phyloP scores from a whole-genome alignment of 2,113 vertebrate genomes.

The Egretta garzetta region DNA sequence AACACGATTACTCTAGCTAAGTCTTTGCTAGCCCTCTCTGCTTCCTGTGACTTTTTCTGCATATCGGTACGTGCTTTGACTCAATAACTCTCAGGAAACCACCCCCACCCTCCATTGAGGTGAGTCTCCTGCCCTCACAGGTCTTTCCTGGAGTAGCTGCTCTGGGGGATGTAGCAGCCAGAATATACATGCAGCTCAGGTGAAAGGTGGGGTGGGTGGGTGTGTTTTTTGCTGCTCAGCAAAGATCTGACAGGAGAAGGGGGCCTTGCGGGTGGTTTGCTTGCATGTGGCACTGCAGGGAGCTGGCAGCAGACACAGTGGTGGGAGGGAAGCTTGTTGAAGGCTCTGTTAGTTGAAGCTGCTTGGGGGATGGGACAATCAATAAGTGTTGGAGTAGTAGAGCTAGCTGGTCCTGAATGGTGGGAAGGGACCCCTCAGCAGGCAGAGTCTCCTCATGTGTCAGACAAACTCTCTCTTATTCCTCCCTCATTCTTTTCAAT shows the following conservation, averaged over 20 bases:
- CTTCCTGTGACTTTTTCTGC: not conserved
- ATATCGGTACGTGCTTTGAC: not conserved
- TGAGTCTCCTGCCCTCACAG: not conserved
- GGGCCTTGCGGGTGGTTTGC: slow-evolving; percentile 4
- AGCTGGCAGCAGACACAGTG: not conserved
- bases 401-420: not conserved
- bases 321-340: slow-evolving; percentile 8
- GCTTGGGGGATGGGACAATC: not conserved
- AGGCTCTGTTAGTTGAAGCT: not conserved
- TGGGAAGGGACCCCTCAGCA: not conserved
- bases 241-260: slow-evolving; percentile 11
- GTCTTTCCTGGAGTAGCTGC: not conserved
- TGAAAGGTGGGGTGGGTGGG: not conserved
- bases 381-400: not conserved
- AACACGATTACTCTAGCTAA: not conserved
- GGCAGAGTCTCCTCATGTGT: not conserved
- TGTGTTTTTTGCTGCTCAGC: not conserved
- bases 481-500: not conserved
- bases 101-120: not conserved
- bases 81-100: not conserved
- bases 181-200: not conserved
- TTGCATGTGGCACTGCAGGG: not conserved
- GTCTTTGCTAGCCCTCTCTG: not conserved
- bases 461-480: not conserved
- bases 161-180: not conserved